These are phyloP conservation scores for Pseudolycoriella hygida DNA, from an alignment of 2,888 invertebrate species.

Conservation along the genomic window DNA sequence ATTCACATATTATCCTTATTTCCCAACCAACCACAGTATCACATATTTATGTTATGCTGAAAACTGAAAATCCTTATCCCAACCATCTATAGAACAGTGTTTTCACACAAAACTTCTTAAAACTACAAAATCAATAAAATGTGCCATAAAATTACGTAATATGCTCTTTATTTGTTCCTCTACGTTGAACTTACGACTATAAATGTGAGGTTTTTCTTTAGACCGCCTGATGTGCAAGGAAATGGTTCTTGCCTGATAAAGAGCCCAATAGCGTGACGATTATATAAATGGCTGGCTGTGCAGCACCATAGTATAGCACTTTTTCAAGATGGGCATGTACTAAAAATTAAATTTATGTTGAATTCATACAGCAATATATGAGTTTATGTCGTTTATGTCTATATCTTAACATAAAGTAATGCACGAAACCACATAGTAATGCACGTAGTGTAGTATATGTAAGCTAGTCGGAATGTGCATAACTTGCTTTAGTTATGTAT, in stretches of 20 bases:
- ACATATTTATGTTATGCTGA: too few relatives aligned
- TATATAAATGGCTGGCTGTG: not conserved
- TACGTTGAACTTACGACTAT: not conserved
- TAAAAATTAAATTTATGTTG: not conserved
- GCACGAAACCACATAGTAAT: too few relatives aligned
- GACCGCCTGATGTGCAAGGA: conserved; percentile 3
- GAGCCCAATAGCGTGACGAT: conserved; percentile 4
- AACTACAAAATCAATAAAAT: conserved; percentile 3
- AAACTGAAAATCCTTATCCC: too few relatives aligned
- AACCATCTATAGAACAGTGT: too few relatives aligned
- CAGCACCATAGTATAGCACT: not conserved
- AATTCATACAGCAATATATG: too few relatives aligned
- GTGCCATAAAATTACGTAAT: conserved; percentile 2
- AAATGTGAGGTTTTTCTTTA: not conserved
- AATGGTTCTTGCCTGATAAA: conserved; percentile 2
- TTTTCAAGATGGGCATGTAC: not conserved
- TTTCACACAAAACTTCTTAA: not conserved
- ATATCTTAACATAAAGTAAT: too few relatives aligned
- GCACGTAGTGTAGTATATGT: too few relatives aligned
- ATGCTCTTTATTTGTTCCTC: not conserved
- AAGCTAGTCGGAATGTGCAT: too few relatives aligned
- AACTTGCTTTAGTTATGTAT: too few relatives aligned
- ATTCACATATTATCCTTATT: too few relatives aligned
- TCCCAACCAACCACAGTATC: too few relatives aligned
- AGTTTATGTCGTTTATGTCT: too few relatives aligned